Evolutionary conservation across 1,140 invertebrate species (phyloP).

Genomic region (Planococcus citri): DNA sequence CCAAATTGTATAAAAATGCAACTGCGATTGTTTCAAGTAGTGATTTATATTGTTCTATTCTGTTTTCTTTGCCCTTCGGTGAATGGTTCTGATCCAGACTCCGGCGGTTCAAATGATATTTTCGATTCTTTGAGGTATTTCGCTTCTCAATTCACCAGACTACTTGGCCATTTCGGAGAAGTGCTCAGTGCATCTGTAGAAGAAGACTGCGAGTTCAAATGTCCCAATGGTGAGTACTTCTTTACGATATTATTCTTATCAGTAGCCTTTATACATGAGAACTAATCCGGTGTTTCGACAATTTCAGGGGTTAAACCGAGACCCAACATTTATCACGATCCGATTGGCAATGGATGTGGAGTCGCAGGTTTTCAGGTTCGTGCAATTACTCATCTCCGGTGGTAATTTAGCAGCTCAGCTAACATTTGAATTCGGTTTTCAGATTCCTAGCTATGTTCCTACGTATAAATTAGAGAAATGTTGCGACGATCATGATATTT

Average conservation of each 20-base stretch:
- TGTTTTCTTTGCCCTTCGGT: too few relatives aligned
- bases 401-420: too few relatives aligned
- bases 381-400: too few relatives aligned
- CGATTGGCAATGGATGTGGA: not conserved
- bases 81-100: too few relatives aligned
- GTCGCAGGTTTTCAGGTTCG: not conserved
- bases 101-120: not conserved
- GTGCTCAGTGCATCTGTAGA: not conserved
- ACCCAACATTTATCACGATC: not conserved
- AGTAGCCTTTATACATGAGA: too few relatives aligned
- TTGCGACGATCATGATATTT: conserved; percentile 74
- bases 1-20: too few relatives aligned
- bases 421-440: too few relatives aligned
- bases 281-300: too few relatives aligned
- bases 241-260: too few relatives aligned
- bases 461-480: conserved; percentile 65
- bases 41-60: too few relatives aligned
- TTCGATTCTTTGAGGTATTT: not conserved
- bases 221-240: not conserved
- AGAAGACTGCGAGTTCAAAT: not conserved
- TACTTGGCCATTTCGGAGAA: not conserved
- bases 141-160: not conserved
- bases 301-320: not conserved
- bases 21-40: too few relatives aligned
- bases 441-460: conserved; percentile 49